Conservation (phyloP, 2,113 vertebrate species). For the Cardinalis cardinalis region DNA sequence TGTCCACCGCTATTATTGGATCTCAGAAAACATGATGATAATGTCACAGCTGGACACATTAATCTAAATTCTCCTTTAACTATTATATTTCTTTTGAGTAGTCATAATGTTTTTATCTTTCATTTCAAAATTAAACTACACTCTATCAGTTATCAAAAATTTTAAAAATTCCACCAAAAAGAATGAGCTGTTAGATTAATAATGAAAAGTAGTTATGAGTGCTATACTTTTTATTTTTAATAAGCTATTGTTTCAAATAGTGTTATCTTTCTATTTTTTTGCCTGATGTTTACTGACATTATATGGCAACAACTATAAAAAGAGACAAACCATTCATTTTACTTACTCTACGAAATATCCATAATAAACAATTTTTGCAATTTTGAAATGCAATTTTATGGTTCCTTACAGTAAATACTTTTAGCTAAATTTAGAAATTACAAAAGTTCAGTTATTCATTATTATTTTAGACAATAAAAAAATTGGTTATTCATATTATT, state of each 20-base stretch:
- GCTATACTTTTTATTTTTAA: not conserved
- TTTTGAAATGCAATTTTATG: not conserved
- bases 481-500: not conserved
- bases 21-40: not conserved
- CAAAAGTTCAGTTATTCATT: not conserved
- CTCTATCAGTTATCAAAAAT: not conserved
- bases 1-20: not conserved
- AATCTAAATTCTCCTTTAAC: not conserved
- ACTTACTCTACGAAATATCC: not conserved
- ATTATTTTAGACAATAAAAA: not conserved
- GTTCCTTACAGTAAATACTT: not conserved
- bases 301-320: not conserved
- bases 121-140: not conserved
- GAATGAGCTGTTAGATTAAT: fast-evolving
- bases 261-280: not conserved
- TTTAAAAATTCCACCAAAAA: not conserved
- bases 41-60: not conserved
- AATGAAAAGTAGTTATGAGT: fast-evolving
- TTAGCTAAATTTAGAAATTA: not conserved
- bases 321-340: not conserved
- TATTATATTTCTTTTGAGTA: not conserved
- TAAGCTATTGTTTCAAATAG: not conserved
- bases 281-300: not conserved
- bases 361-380: not conserved
- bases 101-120: not conserved